Conservation (phyloP, 2,113 vertebrate genomes). For the Ctenodactylus gundi region DNA sequence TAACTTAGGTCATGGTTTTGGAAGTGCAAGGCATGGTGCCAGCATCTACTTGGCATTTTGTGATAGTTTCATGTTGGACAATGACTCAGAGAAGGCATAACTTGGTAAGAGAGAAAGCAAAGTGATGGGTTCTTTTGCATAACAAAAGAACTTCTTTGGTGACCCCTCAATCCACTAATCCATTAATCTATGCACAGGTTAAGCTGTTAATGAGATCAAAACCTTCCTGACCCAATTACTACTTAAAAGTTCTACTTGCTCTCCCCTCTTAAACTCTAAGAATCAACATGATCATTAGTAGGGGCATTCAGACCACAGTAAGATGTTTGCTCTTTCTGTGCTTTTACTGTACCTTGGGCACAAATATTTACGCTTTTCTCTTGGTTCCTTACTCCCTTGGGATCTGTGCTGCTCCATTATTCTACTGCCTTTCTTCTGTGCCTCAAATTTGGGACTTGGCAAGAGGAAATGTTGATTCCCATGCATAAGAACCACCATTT, state of each 20-base stretch:
- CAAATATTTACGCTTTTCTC: background rate
- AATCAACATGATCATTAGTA: background rate
- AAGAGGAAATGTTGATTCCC: background rate
- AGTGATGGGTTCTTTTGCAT: accelerated
- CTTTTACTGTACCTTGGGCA: background rate
- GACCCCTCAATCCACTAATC: background rate
- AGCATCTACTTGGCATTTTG: background rate
- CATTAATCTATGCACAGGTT: background rate
- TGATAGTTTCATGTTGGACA: background rate
- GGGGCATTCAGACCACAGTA: background rate
- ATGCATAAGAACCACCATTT: background rate
- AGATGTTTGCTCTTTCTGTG: background rate
- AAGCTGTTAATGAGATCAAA: background rate
- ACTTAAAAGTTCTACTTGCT: background rate
- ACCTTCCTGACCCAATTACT: background rate
- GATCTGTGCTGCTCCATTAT: background rate
- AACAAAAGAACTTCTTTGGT: background rate
- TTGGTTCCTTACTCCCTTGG: background rate
- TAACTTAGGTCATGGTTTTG: background rate
- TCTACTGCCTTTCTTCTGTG: background rate
- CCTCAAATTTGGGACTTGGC: background rate
- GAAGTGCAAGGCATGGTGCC: background rate
- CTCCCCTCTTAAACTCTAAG: background rate
- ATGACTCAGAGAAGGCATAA: background rate
- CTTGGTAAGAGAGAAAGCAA: background rate